Evolutionary conservation across 2,113 vertebrate genomes (phyloP), one percentile per base, ranked within the genome.

Genomic region (Bambusicola thoracicus): DNA sequence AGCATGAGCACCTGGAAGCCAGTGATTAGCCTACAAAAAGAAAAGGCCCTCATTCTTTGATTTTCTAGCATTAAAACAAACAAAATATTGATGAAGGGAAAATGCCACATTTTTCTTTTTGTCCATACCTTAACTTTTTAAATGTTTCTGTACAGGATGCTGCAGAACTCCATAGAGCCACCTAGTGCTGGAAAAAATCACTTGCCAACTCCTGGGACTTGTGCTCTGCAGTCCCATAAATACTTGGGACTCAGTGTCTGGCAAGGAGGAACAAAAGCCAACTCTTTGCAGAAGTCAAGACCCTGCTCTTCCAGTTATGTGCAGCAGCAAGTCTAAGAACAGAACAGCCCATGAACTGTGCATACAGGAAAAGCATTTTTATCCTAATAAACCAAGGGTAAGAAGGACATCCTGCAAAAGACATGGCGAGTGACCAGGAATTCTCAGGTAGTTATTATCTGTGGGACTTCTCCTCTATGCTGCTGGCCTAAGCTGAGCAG

Each of bases 311-410:
- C 70, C 63, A 91, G 58, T 69, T 87, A 67, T 6, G 68, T 80
- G 70, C 73, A 88, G 92, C 88, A 95, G 85, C 55, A 40, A 94
- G 68, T n/a, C 56, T 96, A 87, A 90, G 80, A 96, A 88, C 34
- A 38, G 58, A 70, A 34, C 0, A 0, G 53, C 22, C 0, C 0
- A 70, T 70, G 59, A 70, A 77, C 63, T 68, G 38, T 4, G 17
- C 82, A 43, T 27, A 67, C 66, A 90, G 73, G 79, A 94, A 93
- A 78, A 2, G 0, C 0, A 0, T 19, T 73, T 76, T 48, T 43
- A 59, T 49, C 43, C 58, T 0, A 0, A 10, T 9, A 48, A 69
- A 94, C 36, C 27, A 49, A 29, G 62, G 25, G 24, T 10, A 49
- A 43, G 32, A 34, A 14, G 86, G n/a, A 11, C 38, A 65, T 48